These are phyloP conservation scores for Leuctra nigra DNA, from an alignment of 2,888 invertebrate genomes.

Conservation along the genomic window DNA sequence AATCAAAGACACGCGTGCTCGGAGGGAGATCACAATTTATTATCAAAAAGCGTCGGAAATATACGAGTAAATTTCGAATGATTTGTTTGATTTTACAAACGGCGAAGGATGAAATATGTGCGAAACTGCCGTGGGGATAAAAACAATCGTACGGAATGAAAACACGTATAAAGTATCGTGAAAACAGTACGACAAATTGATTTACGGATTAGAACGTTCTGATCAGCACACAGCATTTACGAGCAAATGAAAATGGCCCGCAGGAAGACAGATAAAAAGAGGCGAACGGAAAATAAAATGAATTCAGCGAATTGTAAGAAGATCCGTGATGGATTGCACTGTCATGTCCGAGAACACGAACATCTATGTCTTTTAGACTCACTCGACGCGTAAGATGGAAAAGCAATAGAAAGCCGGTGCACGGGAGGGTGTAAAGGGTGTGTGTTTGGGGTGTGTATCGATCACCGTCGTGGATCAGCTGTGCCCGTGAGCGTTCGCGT, in stretches of 20 bases:
- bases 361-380: not conserved
- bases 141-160: not conserved
- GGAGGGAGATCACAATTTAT: not conserved
- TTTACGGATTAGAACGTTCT: too few species aligned
- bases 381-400: not conserved
- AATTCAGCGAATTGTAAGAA: too few species aligned
- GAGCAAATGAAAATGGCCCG: too few species aligned
- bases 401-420: not conserved
- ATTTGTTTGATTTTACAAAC: too few species aligned
- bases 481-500: not conserved
- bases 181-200: too few species aligned
- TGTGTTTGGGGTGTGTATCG: constrained; percentile 2
- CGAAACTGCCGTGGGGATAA: not conserved
- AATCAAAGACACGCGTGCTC: too few species aligned
- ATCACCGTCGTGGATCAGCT: constrained; percentile 9
- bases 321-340: too few species aligned
- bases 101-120: not conserved
- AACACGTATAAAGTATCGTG: not conserved
- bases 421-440: not conserved
- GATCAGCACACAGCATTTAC: too few species aligned
- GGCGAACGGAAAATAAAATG: too few species aligned
- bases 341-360: too few species aligned
- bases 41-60: too few species aligned
- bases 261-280: too few species aligned
- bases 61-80: not conserved